phyloP scores from a whole-genome alignment of 2,113 vertebrate species.

The Poecile atricapillus region DNA sequence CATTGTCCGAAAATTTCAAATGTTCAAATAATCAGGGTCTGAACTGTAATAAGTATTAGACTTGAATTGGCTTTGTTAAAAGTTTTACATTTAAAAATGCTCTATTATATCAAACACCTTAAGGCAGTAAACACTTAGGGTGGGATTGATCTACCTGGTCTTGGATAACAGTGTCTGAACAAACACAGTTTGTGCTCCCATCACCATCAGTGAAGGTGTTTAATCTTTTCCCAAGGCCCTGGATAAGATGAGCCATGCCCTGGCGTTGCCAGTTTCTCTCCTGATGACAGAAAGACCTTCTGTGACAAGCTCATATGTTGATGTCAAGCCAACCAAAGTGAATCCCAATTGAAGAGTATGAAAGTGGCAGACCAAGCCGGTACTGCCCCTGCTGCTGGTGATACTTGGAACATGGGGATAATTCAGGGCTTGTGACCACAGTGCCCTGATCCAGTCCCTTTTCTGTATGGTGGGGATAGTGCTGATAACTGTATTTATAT shows the following conservation, averaged over 20 bases:
- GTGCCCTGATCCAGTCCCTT: not conserved
- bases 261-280: not conserved
- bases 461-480: not conserved
- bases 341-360: not conserved
- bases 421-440: not conserved
- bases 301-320: not conserved
- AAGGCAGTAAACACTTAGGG: not conserved
- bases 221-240: not conserved
- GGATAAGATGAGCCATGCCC: not conserved
- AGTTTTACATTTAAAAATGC: not conserved
- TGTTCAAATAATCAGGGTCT: not conserved
- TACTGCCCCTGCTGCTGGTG: not conserved
- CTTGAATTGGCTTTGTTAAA: not conserved
- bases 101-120: not conserved
- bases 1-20: not conserved
- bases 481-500: not conserved
- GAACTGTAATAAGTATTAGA: not conserved
- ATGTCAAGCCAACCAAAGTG: not conserved
- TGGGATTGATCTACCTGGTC: not conserved
- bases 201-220: not conserved
- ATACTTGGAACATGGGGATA: not conserved
- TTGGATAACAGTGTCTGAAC: not conserved
- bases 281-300: not conserved
- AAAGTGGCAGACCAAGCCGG: not conserved
- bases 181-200: not conserved